Evolutionary conservation across 2,797 vertebrate genomes (phyloP), one percentile per base, ranked within the genome.

Genomic region (Nannoperca obscura): DNA sequence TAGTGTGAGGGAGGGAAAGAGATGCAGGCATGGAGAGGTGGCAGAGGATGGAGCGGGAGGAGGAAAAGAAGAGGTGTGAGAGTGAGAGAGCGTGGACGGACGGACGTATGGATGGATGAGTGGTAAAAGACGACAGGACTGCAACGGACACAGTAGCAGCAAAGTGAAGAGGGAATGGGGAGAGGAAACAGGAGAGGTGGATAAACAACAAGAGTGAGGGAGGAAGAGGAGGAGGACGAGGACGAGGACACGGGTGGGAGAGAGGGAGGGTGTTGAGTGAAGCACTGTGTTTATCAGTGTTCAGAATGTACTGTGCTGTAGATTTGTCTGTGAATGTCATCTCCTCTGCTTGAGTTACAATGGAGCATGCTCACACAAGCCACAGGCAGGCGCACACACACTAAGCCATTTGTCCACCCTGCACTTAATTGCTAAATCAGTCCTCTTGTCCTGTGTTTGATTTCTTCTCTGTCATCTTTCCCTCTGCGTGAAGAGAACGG

Each of bases 321-420:
- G 82, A 86, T 89, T 89, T 89, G 78, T 84, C 78, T 85, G 88
- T 88, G 90, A 93, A 91, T 92, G 91, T 91, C 89, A 94, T 92
- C 88, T 83, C 62, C 82, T 85, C 82, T 80, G 78, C 83, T 87
- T 85, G 85, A 86, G 68, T 83, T 80, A 88, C 76, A 91, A 87
- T 84, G 73, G 81, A 80, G 66, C 5, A 5, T 3, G 30, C 46
- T 62, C 80, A 71, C 73, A 74, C 67, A 61, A 71, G 68, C 77
- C 80, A 60, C 42, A 64, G 11, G 42, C 75, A 77, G 13, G 8
- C 71, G 57, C 74, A 71, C 38, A 49, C 60, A 72, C 54, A 49
- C 9, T 61, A 80, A 71, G 64, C 42, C 32, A 66, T 84, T 88
- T 79, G 76, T 88, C 80, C 73, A 82, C 60, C 14, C 42, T 63